A percentile compares a stretch with the other conserved stretches of the same genome.
Evolutionary conservation across 2,888 invertebrate species (phyloP).

Genomic region (Cancer borealis): DNA sequence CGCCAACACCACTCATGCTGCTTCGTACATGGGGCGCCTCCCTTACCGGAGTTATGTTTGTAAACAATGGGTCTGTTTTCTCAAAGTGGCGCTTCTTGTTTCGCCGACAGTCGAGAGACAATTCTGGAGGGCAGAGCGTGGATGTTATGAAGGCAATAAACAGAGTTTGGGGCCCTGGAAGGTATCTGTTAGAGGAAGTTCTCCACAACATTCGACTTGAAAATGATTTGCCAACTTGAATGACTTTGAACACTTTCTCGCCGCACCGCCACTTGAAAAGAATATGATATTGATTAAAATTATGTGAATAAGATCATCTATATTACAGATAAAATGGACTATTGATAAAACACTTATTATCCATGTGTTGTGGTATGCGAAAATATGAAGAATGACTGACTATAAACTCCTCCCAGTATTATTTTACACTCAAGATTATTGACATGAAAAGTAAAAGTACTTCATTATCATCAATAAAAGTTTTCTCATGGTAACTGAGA

Average conservation of each 20-base stretch:
- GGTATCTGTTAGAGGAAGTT: not conserved
- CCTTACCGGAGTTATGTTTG: not conserved
- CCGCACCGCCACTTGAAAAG: not conserved
- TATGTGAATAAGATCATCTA: not conserved
- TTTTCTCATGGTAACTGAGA: not conserved
- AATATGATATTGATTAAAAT: not conserved
- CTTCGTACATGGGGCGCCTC: not conserved
- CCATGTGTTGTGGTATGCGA: not conserved
- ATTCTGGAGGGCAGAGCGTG: not conserved
- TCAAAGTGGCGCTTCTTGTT: not conserved
- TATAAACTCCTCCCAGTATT: not conserved
- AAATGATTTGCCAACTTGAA: not conserved
- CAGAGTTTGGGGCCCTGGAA: not conserved
- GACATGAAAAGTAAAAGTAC: not conserved
- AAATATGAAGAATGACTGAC: not conserved
- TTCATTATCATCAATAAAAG: not conserved
- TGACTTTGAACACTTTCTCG: not conserved
- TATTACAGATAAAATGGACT: not conserved
- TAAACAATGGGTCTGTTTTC: not conserved
- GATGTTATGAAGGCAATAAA: not conserved
- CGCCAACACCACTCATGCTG: not conserved
- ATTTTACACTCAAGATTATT: not conserved
- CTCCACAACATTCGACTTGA: not conserved
- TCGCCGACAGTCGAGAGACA: not conserved
- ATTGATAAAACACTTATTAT: not conserved